These are phyloP conservation scores for Bemisia tabaci DNA, from an alignment of 1,140 invertebrate genomes.

Conservation along the genomic window DNA sequence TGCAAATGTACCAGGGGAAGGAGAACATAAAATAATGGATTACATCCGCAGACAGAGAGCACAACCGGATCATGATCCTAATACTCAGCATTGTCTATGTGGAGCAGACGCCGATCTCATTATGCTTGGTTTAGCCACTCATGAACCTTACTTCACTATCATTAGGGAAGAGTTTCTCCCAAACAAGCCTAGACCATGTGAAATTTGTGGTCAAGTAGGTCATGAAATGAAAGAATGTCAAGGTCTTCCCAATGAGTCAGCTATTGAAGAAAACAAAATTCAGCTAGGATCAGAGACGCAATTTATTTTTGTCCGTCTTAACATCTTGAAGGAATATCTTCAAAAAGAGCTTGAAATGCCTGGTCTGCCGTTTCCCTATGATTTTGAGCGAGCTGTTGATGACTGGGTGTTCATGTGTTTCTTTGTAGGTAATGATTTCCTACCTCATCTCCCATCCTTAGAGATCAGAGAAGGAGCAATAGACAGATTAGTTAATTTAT, in stretches of 20 bases:
- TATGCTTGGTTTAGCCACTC: slow-evolving; percentile 95
- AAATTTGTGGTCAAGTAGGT: slow-evolving; percentile 89
- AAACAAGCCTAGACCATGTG: slow-evolving; percentile 90
- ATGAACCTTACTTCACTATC: slow-evolving; percentile 97
- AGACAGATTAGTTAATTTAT: slow-evolving; percentile 82
- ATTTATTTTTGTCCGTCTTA: slow-evolving; percentile 83
- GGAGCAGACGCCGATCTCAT: slow-evolving; percentile 99
- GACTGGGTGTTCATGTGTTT: slow-evolving; percentile 99
- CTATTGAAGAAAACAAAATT: slow-evolving; percentile 26
- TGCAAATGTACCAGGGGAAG: slow-evolving; percentile 91
- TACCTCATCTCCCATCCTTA: slow-evolving; percentile 94
- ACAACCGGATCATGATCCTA: slow-evolving; percentile 92
- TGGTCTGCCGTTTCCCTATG: slow-evolving; percentile 81
- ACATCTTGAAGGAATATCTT: slow-evolving; percentile 89
- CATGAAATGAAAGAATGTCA: slow-evolving; percentile 94
- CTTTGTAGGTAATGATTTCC: slow-evolving; percentile 99
- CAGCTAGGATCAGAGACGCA: slow-evolving; percentile 54
- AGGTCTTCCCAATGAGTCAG: slow-evolving; percentile 35
- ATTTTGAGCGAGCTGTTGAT: slow-evolving; percentile 81
- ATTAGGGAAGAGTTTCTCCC: slow-evolving; percentile 98
- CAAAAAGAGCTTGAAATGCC: slow-evolving; percentile 84
- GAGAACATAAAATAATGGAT: slow-evolving; percentile 99
- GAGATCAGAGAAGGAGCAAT: slow-evolving; percentile 98
- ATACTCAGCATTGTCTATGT: slow-evolving; percentile 94
- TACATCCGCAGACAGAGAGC: slow-evolving; percentile 91